Base-by-base conservation (phyloP, 2,888 invertebrate species). In the Neria commutata region DNA sequence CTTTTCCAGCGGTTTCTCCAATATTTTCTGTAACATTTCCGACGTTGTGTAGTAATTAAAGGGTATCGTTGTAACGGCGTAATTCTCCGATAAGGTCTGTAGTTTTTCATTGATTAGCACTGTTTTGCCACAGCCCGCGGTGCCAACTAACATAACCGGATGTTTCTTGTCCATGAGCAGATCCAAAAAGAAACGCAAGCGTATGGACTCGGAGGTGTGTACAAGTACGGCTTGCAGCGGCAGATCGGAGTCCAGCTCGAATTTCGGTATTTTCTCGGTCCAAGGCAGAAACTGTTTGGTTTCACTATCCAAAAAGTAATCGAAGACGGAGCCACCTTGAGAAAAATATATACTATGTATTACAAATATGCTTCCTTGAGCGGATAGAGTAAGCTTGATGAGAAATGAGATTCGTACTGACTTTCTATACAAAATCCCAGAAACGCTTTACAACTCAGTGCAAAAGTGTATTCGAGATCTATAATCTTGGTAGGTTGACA, bases 21-120 rank as follows among this genome's bases (percentile, higher is more conserved):
- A 82, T 53, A 96, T 91, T 77, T 94, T 92, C 77, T 95, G 95
- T 42, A 95, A 82, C 93, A 95, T 94, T 81, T 95, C 93, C 11
- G 96, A 95, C 1, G 94, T 89, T 0, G 97, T 97, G 81, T 97
- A 98, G 79, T 94, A 98, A 81, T 98, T 98, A 79, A 98, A 97
- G 3, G 97, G 95, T 50, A 97, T 91, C 69, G 95, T 95, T 58
- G 94, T 88, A 14, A 97, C 86, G 6, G 93, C 91, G 81, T 91
- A 97, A 71, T 90, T 93, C 78, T 94, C 94, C 46, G 92, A 86
- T 61, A 98, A 83, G 45, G 83, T 84, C 70, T 87, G 85, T 64
- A 90, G 81, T 78, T 89, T 90, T 77, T 90, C 90, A 68, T 87
- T 89, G 26, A 90, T 86, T 37, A 90, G 76, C n/a, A 90, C 94